Base-by-base conservation (phyloP, 1,140 invertebrate genomes). In the Aplysia californica region DNA sequence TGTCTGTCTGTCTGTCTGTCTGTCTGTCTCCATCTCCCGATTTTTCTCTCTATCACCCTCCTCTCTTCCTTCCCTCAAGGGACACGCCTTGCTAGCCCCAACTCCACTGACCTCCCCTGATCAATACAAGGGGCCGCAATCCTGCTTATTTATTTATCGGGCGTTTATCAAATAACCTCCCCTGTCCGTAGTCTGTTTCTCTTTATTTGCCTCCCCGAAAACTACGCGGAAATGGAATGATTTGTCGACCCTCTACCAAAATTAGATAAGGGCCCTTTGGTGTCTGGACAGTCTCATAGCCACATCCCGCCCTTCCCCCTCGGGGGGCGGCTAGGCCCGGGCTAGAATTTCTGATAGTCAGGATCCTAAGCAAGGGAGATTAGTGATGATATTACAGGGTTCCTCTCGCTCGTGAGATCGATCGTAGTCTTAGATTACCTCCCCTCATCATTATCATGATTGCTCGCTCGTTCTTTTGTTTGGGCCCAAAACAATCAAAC, bases 371-470 rank as follows among this genome's bases (percentile, higher is more conserved):
- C 41, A 70, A 56, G 68, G 50, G 50, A 70, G 68, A 70, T 70
- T 70, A 70, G 4, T 33, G 68, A 50, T 70, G 68, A 70, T 70
- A n/a, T 56, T 58, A 70, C 68, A 70, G n/a, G 50, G 50, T 33
- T 26, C 58, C 58, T 58, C 68, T 35, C 3, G 5, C n/a, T 33
- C 35, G 10, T 1, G 4, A 70, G 33, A 70, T 70, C 68, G 68
- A 70, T 70, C 68, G 36, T 15, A 55, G 68, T 33, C 3, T 56
- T 56, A 56, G 68, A 70, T 70, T 70, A 70, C 68, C 68, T 4
- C 68, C 31, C 50, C 10, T 26, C 58, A 33, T 70, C 29, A 56
- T 70, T 70, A 56, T 70, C 0, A 70, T 50, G 68, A 35, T 33
- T 29, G 29, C 44, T n/a, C 36, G 6, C 67, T 26, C 67, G 44